Base-by-base conservation (phyloP, 2,113 vertebrate species). In the Pluvialis apricaria region DNA sequence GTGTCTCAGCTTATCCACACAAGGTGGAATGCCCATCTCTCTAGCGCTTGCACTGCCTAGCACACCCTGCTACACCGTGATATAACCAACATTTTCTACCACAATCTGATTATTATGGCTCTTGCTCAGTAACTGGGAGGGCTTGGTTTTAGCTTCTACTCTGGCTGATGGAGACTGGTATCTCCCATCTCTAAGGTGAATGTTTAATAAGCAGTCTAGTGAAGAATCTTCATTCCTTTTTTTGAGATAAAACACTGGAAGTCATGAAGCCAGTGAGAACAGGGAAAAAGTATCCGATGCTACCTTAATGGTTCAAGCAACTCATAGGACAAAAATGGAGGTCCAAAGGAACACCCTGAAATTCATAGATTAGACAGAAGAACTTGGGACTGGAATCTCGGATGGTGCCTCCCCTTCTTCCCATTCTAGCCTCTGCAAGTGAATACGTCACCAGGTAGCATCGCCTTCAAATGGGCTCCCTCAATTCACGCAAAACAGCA, bases 1-100 rank as follows among this genome's bases (percentile, higher is more conserved):
- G 1, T 11, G 36, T 44, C 76, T 57, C 77, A 57, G 18, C 17
- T 86, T n/a, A 58, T 0, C 34, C 45, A 70, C 57, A 10, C 15
- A 11, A n/a, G 11, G 26, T 13, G 21, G 28, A 83, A 83, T 25
- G 24, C 15, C 15, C 44, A 61, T 29, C 42, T 36, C 38, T 58
- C 44, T 26, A 52, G 29, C 1, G 1, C 1, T 0, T 15, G 9
- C 16, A 8, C 40, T 61, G 52, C 79, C 45, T 9, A 17, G 62
- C 18, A 61, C 34, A 34, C 15, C 15, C 62, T n/a, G 38, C 32
- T 49, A 42, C 24, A 31, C 9, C 36, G n/a, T 9, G 21, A 57
- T 34, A 52, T 5, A 57, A 57, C 26, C 42, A 71, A 19, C 2
- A 8, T 76, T 71, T 89, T 44, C 57, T 86, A 31, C 34, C 26